These are phyloP conservation scores for Drosophila anomalata DNA, from an alignment of 2,888 invertebrate species.

Conservation along the genomic window DNA sequence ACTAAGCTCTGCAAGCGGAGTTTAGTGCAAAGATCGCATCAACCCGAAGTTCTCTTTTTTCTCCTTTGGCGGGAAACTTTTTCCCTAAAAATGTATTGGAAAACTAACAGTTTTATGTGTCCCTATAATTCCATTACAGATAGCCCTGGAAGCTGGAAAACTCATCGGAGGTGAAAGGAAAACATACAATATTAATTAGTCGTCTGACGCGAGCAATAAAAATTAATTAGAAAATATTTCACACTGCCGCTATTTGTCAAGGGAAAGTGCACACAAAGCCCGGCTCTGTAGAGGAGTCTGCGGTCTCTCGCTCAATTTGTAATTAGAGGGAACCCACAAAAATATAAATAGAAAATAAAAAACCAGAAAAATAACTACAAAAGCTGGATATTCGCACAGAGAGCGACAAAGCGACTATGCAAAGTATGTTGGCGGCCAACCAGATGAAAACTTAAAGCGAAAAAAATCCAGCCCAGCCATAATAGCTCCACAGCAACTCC, in stretches of 20 bases:
- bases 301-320: conserved; percentile 51
- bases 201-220: conserved; percentile 45
- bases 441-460: conserved; percentile 49
- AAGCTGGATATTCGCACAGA: conserved; percentile 45
- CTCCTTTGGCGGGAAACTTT: neutral
- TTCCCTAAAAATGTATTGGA: conserved; percentile 7
- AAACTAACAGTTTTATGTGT: conserved; percentile 29
- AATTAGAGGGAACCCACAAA: conserved; percentile 45
- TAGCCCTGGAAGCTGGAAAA: neutral
- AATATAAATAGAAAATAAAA: conserved; percentile 21
- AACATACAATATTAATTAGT: conserved; percentile 36
- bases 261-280: conserved; percentile 42
- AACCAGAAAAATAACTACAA: conserved; percentile 45
- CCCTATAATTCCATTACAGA: conserved; percentile 28
- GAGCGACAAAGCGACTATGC: conserved; percentile 48
- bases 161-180: conserved; percentile 1
- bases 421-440: conserved; percentile 48
- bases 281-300: conserved; percentile 31
- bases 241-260: conserved; percentile 44
- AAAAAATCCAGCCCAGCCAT: conserved; percentile 6
- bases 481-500: conserved; percentile 24
- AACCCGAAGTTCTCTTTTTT: conserved; percentile 1
- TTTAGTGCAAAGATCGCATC: conserved; percentile 31
- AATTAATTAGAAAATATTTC: conserved; percentile 65
- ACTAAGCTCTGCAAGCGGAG: conserved; percentile 11